Evolutionary conservation across 2,113 vertebrate genomes (phyloP).

Genomic region (Puffinus mauretanicus): DNA sequence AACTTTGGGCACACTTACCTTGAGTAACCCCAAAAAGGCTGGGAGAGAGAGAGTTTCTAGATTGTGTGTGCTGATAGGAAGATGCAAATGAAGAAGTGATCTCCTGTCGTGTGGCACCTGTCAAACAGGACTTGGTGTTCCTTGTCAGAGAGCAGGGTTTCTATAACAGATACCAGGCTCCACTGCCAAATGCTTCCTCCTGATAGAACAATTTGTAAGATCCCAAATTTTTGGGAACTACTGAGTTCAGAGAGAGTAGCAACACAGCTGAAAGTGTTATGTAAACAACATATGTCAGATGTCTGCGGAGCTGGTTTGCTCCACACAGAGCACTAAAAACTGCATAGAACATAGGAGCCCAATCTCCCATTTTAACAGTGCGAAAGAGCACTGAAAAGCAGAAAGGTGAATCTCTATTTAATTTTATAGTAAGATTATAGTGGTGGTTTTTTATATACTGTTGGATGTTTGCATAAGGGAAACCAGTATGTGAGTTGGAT

Average conservation of each 20-base stretch:
- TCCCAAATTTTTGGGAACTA: constrained; percentile 39
- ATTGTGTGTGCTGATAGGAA: not conserved
- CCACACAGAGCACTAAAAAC: not conserved
- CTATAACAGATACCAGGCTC: not conserved
- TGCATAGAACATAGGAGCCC: not conserved
- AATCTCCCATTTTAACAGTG: not conserved
- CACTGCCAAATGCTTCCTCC: constrained; percentile 4
- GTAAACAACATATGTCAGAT: constrained; percentile 47
- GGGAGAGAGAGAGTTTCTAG: not conserved
- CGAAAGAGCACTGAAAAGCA: not conserved
- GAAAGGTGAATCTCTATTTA: not conserved
- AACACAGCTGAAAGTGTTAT: constrained; percentile 49
- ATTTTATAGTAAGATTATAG: not conserved
- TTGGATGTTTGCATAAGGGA: not conserved
- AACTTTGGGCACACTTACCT: not conserved
- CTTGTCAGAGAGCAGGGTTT: constrained; percentile 3
- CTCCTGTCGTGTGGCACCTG: not conserved
- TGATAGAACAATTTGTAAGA: constrained; percentile 26
- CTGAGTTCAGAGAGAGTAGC: constrained; percentile 48
- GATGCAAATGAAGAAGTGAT: not conserved
- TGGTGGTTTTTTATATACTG: not conserved
- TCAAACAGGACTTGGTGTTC: constrained; percentile 7
- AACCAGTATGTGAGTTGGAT: not conserved
- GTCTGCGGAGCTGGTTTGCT: constrained; percentile 19
- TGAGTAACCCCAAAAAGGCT: not conserved